Evolutionary conservation across 2,797 vertebrate species (phyloP).

Genomic region (Pangasius sanitwongsei): DNA sequence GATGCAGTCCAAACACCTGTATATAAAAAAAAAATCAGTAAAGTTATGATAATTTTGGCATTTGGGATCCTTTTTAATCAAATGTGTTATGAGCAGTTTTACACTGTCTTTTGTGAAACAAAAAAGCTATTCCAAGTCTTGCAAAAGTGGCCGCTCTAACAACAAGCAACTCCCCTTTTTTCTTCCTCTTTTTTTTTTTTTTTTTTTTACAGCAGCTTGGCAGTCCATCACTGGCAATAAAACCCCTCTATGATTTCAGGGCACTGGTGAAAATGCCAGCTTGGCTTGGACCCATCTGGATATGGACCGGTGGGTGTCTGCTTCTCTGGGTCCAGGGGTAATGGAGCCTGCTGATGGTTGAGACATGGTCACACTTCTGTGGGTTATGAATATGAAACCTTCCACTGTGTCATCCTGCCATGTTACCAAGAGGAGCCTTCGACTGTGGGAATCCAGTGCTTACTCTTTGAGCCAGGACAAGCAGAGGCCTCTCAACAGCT

Average conservation of each 20-base stretch:
- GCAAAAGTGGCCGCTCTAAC: conserved; percentile 68
- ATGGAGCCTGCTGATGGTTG: conserved; percentile 78
- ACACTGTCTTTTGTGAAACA: conserved; percentile 61
- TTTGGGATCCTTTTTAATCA: not conserved
- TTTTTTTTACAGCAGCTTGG: conserved; percentile 78
- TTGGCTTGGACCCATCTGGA: conserved; percentile 80
- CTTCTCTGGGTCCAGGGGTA: conserved; percentile 81
- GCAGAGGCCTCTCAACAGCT: conserved; percentile 70
- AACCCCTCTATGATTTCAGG: conserved; percentile 80
- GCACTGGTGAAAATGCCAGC: conserved; percentile 73
- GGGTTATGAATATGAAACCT: conserved; percentile 86
- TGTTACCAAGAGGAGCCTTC: conserved; percentile 79
- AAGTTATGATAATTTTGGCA: conserved; percentile 15
- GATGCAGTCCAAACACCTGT: not conserved
- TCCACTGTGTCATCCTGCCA: conserved; percentile 74
- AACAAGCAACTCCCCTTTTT: conserved; percentile 42
- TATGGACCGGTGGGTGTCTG: conserved; percentile 77
- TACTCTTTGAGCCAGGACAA: conserved; percentile 55
- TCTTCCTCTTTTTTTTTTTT: conserved; percentile 69
- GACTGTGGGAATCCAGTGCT: conserved; percentile 76
- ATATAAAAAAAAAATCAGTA: not conserved
- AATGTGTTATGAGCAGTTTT: conserved; percentile 17
- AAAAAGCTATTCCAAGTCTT: not conserved
- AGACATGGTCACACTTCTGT: conserved; percentile 79
- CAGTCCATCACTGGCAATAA: conserved; percentile 79